Evolutionary conservation across 1,140 invertebrate species (phyloP), one percentile per base, ranked within the genome.

Genomic region (Heliconius hermathena): DNA sequence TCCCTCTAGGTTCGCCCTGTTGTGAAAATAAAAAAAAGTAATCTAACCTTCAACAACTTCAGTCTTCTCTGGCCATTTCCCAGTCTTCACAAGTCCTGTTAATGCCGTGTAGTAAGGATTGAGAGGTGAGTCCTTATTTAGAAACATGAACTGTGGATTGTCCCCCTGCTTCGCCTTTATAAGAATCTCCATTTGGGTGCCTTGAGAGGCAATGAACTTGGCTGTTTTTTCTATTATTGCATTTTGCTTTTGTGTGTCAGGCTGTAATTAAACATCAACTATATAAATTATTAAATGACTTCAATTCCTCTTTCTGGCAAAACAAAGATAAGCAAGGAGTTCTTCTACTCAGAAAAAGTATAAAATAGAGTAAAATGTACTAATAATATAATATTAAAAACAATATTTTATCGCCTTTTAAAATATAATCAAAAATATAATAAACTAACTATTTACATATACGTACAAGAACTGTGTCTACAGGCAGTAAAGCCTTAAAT

Each of bases 161-260:
- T 97, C 97, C 0, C 97, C 96, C 93, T 99, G 99, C 94, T 99
- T 99, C 11, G 98, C 98, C 95, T 99, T 99, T 77, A 99, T 97
- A 0, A 99, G 95, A 76, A 99, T 99, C 95, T 99, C 99, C 99
- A 99, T 99, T 95, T 99, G 99, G 46, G 97, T 95, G 1, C 99
- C 99, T 92, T 99, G 99, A 70, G 96, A 95, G 80, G 97, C 97
- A 82, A 99, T 98, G 95, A 99, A 99, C 73, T 97, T 95, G 0
- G 99, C 99, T 1, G 99, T 99, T 95, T 99, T 99, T 90, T 99
- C 98, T 88, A 99, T 99, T 75, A 99, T 98, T 6, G 97, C 97
- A 94, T 99, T 98, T 83, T 98, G 96, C 90, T 99, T 99, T 86
- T 97, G 96, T 8, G 97, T 98, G 82, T 97, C 96, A n/a, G 99